phyloP scores from a whole-genome alignment of 2,888 invertebrate genomes.

The Drosophila nr. perissopoda region DNA sequence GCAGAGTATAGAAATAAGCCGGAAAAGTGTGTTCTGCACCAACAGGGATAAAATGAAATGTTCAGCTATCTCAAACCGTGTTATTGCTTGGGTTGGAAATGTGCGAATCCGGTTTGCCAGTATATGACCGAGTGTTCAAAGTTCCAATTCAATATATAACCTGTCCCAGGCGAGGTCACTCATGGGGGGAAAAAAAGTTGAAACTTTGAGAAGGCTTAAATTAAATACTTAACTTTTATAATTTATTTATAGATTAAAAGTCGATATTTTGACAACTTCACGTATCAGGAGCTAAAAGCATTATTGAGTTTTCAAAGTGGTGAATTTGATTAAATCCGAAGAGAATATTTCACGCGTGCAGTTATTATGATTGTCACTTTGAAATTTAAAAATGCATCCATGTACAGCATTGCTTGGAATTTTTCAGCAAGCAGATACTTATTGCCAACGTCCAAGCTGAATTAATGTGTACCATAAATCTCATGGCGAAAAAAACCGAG shows the following conservation, averaged over 20 bases:
- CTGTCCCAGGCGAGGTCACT: neutral
- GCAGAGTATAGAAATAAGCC: neutral
- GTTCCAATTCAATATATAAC: neutral
- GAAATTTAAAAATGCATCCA: constrained; percentile 2
- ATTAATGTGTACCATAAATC: constrained; percentile 71
- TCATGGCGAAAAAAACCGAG: constrained; percentile 44
- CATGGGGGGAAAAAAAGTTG: neutral
- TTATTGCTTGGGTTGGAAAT: neutral
- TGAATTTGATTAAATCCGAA: neutral
- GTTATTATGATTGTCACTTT: neutral
- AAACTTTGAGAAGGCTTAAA: neutral
- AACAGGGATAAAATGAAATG: neutral
- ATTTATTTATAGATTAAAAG: neutral
- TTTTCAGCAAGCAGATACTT: constrained; percentile 18
- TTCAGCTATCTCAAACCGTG: neutral
- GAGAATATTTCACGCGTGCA: neutral
- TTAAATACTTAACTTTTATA: neutral
- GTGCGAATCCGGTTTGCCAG: neutral
- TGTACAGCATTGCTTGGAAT: neutral
- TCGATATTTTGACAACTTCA: neutral
- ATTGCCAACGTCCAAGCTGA: constrained; percentile 33
- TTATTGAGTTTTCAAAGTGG: neutral
- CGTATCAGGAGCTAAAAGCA: neutral
- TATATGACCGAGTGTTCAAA: neutral
- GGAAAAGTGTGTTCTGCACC: neutral